These are phyloP conservation scores for Gymnosoma rotundatum DNA, from an alignment of 2,888 invertebrate genomes.

Conservation along the genomic window DNA sequence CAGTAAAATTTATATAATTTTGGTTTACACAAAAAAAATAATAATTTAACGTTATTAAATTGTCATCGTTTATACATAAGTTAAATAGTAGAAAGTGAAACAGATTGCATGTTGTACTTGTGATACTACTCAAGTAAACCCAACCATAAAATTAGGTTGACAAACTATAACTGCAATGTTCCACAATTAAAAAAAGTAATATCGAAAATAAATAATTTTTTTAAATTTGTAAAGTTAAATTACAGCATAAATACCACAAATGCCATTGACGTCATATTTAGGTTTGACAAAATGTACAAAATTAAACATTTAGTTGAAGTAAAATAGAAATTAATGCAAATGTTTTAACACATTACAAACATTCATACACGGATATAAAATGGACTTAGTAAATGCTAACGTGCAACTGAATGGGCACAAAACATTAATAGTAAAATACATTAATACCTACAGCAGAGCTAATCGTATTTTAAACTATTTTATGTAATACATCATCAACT, in stretches of 20 bases:
- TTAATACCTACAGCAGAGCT: slow-evolving; percentile 7
- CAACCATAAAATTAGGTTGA: slow-evolving; percentile 59
- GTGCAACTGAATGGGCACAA: neutral
- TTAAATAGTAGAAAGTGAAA: slow-evolving; percentile 55
- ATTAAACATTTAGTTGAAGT: too few relatives aligned
- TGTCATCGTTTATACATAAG: slow-evolving; percentile 29
- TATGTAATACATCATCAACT: slow-evolving; percentile 28
- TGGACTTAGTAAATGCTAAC: neutral
- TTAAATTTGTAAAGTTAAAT: neutral
- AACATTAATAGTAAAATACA: neutral
- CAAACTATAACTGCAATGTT: slow-evolving; percentile 24
- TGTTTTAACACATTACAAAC: too few relatives aligned
- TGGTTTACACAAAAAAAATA: slow-evolving; percentile 1
- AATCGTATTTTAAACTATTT: slow-evolving; percentile 21
- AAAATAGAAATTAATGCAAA: too few relatives aligned
- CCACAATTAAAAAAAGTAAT: slow-evolving; percentile 9
- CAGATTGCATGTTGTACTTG: slow-evolving; percentile 41
- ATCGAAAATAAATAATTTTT: neutral
- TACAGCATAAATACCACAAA: too few relatives aligned
- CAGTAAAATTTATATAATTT: slow-evolving; percentile 19
- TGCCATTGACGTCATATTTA: too few relatives aligned
- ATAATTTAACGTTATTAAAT: slow-evolving; percentile 46
- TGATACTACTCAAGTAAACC: slow-evolving; percentile 40
- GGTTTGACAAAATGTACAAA: too few relatives aligned
- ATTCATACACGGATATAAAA: too few relatives aligned